Evolutionary conservation across 1,140 invertebrate species (phyloP).

Genomic region (Drosophila punjabiensis): DNA sequence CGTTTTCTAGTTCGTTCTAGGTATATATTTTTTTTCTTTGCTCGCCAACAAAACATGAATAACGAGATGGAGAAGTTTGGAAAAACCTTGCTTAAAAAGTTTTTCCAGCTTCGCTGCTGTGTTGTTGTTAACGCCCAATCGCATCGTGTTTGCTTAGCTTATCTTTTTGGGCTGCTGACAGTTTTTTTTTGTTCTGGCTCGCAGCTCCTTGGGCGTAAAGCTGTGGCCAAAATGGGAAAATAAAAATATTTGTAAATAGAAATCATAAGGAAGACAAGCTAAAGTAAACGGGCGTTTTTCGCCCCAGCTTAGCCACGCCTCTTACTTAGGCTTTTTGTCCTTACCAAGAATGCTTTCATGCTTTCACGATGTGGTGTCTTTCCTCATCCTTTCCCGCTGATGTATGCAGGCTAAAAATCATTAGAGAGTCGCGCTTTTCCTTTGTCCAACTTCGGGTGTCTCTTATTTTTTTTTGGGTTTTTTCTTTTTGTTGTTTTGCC

Average conservation of each 20-base stretch:
- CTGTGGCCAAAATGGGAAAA: constrained; percentile 44
- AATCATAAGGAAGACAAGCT: constrained; percentile 9
- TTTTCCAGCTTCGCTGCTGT: neutral
- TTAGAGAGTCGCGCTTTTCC: constrained; percentile 39
- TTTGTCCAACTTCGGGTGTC: constrained; percentile 31
- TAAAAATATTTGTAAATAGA: constrained; percentile 48
- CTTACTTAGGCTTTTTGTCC: constrained; percentile 41
- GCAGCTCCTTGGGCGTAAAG: neutral
- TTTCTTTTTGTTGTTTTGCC: neutral
- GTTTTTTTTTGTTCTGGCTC: constrained; percentile 32
- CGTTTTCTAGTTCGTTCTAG: neutral
- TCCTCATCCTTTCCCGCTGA: constrained; percentile 14
- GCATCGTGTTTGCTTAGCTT: constrained; percentile 59
- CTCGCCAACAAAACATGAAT: constrained; percentile 52
- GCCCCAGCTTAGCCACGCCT: constrained; percentile 34
- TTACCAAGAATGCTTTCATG: constrained; percentile 32
- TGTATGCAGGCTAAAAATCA: constrained; percentile 47
- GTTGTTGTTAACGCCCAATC: constrained; percentile 55
- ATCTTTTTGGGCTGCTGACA: constrained; percentile 55
- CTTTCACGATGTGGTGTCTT: constrained; percentile 19
- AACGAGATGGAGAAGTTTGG: constrained; percentile 27
- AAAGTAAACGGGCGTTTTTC: constrained; percentile 50
- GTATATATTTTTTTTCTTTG: neutral
- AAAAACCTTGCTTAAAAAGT: constrained; percentile 23
- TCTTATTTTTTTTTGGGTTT: neutral